Conservation (phyloP, 2,113 vertebrate species). For the Lasiurus borealis region DNA sequence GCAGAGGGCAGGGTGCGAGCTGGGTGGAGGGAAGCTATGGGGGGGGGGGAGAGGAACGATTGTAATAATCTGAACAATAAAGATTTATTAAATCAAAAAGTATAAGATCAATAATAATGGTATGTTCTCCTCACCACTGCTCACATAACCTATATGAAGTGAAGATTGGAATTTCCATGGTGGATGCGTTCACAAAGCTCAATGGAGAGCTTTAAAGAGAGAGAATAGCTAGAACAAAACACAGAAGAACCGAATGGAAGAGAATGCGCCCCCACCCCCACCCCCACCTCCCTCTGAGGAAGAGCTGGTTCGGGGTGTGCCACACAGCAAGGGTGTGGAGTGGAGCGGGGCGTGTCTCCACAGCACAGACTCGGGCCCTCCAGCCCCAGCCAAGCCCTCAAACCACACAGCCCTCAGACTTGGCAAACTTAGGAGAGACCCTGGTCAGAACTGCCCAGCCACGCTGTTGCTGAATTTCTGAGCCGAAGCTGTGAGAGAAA, state of each 20-base stretch:
- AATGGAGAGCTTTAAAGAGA: neutral
- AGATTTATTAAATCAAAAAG: too few relatives aligned
- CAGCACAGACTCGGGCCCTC: too few relatives aligned
- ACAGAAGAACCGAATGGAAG: neutral
- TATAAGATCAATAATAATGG: too few relatives aligned
- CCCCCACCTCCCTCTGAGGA: fast-evolving
- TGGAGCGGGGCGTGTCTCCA: fast-evolving
- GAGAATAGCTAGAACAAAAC: neutral
- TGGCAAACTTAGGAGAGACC: neutral
- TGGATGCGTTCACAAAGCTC: neutral
- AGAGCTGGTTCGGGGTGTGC: neutral
- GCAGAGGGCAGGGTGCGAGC: too few relatives aligned
- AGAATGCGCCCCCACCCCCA: too few relatives aligned
- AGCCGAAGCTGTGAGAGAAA: neutral
- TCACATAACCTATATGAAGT: neutral
- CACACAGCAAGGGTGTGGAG: neutral
- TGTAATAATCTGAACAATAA: too few relatives aligned
- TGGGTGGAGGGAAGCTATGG: too few relatives aligned
- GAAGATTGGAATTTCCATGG: neutral
- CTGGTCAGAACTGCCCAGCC: neutral
- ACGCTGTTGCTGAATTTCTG: neutral
- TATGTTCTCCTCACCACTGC: neutral
- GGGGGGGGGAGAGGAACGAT: too few relatives aligned
- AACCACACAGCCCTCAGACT: neutral
- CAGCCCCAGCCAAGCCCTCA: neutral